Percentiles rank a stretch among this genome's conserved stretches.
These are phyloP conservation scores for Perizoma affinitatum DNA, from an alignment of 2,888 invertebrate species.

Conservation along the genomic window DNA sequence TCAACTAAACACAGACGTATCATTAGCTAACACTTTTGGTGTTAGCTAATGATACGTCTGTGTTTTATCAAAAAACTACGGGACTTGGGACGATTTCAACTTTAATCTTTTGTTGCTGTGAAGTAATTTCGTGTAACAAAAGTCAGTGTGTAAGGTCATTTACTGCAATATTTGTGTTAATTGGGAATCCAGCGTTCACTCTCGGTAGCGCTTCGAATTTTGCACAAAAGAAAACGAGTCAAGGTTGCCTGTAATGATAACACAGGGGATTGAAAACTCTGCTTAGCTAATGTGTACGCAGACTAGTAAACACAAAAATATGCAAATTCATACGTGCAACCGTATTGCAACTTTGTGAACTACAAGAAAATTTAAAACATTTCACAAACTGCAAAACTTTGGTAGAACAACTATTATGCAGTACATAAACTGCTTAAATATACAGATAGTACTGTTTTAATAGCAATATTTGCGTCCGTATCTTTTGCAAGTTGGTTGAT, in stretches of 20 bases:
- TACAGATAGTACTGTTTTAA: slow-evolving; percentile 3
- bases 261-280: background rate
- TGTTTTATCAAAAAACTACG: no score
- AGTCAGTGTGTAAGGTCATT: slow-evolving; percentile 42
- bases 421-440: background rate
- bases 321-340: slow-evolving; percentile 20
- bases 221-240: slow-evolving; percentile 53
- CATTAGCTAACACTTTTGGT: slow-evolving; percentile 3
- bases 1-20: slow-evolving; percentile 1
- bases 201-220: slow-evolving; percentile 55
- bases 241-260: slow-evolving; percentile 39
- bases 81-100: slow-evolving; percentile 5
- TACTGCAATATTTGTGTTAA: slow-evolving; percentile 61
- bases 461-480: slow-evolving; percentile 1
- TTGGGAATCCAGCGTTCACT: slow-evolving; percentile 51
- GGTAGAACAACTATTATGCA: slow-evolving; percentile 5
- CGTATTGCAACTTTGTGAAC: slow-evolving; percentile 5
- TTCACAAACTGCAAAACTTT: slow-evolving; percentile 1
- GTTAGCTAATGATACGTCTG: no score
- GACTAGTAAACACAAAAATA: slow-evolving; percentile 28
- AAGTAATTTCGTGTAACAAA: slow-evolving; percentile 11
- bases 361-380: slow-evolving; percentile 13
- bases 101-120: slow-evolving; percentile 1
- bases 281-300: slow-evolving; percentile 38
- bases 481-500: slow-evolving; percentile 16